Evolutionary conservation across 30 jellyfish, hydroid and myxozoan genomes (phyloP).

Genomic region (Aurelia aurita complex sp. Pacific): DNA sequence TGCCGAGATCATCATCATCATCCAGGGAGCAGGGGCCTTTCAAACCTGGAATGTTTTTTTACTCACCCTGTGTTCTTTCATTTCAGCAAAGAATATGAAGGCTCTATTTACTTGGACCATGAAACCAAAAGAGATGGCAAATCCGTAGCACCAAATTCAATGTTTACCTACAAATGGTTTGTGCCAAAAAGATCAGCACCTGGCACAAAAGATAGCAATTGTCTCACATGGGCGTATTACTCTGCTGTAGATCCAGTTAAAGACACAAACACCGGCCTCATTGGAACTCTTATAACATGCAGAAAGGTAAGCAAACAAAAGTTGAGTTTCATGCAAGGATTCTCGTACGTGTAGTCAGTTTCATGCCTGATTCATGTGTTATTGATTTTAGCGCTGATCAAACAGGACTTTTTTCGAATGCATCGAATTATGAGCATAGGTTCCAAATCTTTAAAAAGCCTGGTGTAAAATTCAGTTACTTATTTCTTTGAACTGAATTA

Average conservation of each 20-base stretch:
- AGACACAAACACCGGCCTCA: conserved; percentile 66
- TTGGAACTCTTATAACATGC: conserved; percentile 73
- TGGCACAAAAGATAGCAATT: conserved; percentile 52
- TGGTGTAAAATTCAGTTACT: too few relatives aligned
- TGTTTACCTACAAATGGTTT: conserved; percentile 39
- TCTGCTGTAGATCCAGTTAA: conserved; percentile 65
- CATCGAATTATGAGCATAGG: too few relatives aligned
- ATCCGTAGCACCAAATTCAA: conserved; percentile 44
- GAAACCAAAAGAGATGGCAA: conserved; percentile 3
- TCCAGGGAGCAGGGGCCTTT: too few relatives aligned
- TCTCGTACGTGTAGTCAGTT: too few relatives aligned
- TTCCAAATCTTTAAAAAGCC: too few relatives aligned
- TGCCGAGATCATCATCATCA: too few relatives aligned
- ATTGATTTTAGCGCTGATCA: too few relatives aligned
- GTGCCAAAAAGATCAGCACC: conserved; percentile 67
- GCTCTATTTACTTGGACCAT: conserved; percentile 42
- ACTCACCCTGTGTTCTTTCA: not conserved
- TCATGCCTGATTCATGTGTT: too few relatives aligned
- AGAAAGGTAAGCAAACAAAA: conserved; percentile 34
- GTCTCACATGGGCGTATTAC: conserved; percentile 72
- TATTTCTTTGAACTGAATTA: too few relatives aligned
- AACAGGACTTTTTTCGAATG: too few relatives aligned
- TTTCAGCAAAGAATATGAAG: conserved; percentile 61
- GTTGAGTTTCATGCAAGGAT: too few relatives aligned
- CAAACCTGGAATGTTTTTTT: too few relatives aligned